A percentile compares a stretch with the other conserved stretches of the same genome.
These are phyloP conservation scores for Zapus hudsonius DNA, from an alignment of 2,113 vertebrate species.

Conservation along the genomic window DNA sequence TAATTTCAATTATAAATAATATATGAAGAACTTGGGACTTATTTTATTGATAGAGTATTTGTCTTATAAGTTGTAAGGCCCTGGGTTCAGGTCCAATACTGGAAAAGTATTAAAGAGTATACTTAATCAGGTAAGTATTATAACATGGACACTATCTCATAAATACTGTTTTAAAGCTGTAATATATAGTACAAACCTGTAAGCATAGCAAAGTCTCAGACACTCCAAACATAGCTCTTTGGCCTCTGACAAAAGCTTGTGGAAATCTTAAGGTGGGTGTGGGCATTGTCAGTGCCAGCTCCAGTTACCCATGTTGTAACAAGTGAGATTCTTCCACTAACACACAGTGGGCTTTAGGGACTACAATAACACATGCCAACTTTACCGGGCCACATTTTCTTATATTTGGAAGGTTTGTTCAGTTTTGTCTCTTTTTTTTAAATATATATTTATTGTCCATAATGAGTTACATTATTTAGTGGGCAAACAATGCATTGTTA, in stretches of 20 bases:
- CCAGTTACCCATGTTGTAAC: too few species aligned
- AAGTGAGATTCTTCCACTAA: not conserved
- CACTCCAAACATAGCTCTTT: not conserved
- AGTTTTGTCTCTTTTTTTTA: not conserved
- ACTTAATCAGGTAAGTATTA: not conserved
- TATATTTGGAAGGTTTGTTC: not conserved
- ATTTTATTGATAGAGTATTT: too few species aligned
- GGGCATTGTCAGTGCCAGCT: not conserved
- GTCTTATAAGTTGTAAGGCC: too few species aligned
- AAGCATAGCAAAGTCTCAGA: not conserved
- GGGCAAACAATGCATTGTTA: too few species aligned
- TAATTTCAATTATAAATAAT: not conserved
- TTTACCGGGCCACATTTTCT: not conserved
- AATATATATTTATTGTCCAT: too few species aligned
- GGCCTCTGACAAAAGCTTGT: not conserved
- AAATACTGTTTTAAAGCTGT: not conserved
- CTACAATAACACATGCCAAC: not conserved
- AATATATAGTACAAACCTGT: not conserved
- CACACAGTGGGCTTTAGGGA: not conserved
- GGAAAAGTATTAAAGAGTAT: not conserved
- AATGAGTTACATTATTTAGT: too few species aligned
- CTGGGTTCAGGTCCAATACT: too few species aligned
- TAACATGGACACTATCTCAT: not conserved
- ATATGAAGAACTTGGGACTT: too few species aligned
- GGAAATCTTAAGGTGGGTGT: not conserved